Conservation (phyloP, 2,113 vertebrate species). For the Phaetusa simplex region DNA sequence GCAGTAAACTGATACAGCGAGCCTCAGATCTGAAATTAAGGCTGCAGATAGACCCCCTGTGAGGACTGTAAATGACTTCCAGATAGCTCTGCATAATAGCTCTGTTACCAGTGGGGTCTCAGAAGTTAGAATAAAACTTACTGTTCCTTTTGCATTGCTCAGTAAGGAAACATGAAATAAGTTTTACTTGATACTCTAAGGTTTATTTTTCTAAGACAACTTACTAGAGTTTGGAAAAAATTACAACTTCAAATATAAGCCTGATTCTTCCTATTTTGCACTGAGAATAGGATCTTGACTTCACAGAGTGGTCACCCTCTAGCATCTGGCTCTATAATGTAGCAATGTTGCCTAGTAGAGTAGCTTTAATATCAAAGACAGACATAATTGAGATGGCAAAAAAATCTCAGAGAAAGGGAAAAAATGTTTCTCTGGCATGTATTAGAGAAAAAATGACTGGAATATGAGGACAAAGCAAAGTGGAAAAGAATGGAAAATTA, state of each 20-base stretch:
- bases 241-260: not conserved
- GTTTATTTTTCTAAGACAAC: not conserved
- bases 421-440: not conserved
- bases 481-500: not conserved
- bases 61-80: not conserved
- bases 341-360: not conserved
- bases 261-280: not conserved
- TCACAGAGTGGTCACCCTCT: not conserved
- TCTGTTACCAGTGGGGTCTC: not conserved
- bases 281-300: not conserved
- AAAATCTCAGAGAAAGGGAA: not conserved
- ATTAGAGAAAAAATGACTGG: not conserved
- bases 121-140: not conserved
- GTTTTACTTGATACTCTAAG: not conserved
- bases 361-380: not conserved
- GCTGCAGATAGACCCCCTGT: not conserved
- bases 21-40: not conserved
- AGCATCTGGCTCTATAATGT: not conserved
- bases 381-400: not conserved
- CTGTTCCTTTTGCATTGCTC: not conserved
- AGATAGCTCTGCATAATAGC: not conserved
- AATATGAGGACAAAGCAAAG: not conserved
- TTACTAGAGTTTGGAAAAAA: not conserved
- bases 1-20: not conserved
- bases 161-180: not conserved